Evolutionary conservation across 2,113 vertebrate genomes (phyloP).

Genomic region (Excalfactoria chinensis): DNA sequence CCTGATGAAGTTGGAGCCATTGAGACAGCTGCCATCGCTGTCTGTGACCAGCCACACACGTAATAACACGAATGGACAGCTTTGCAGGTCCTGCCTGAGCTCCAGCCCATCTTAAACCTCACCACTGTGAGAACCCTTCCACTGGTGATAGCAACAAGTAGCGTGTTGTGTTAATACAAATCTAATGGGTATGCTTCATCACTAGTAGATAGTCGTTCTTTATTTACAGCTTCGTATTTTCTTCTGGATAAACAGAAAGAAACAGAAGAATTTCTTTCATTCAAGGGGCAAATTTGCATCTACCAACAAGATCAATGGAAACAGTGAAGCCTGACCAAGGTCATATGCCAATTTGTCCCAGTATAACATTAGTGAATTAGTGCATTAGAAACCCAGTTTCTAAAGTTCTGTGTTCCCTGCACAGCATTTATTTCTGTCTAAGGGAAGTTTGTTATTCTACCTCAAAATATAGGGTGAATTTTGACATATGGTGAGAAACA

Average conservation of each 20-base stretch:
- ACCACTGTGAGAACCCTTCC: not conserved
- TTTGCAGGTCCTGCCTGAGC: not conserved
- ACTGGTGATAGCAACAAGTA: not conserved
- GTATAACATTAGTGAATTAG: not conserved
- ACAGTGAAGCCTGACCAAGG: not conserved
- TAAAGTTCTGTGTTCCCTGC: not conserved
- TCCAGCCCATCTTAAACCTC: not conserved
- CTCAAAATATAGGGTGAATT: not conserved
- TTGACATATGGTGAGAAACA: not conserved
- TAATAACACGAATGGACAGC: not conserved
- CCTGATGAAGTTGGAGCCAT: not conserved
- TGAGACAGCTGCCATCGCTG: not conserved
- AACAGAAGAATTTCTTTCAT: not conserved
- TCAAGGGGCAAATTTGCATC: not conserved
- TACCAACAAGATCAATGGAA: not conserved
- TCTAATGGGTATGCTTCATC: not conserved
- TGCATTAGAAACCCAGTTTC: not conserved
- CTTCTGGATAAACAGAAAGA: not conserved
- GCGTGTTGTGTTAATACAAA: not conserved
- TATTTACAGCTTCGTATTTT: not conserved
- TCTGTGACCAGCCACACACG: not conserved
- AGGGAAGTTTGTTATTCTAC: not conserved
- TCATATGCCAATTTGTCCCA: not conserved
- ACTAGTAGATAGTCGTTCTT: not conserved
- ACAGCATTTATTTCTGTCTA: not conserved